These are phyloP conservation scores for Sandelia bainsii DNA, from an alignment of 2,797 vertebrate genomes.

Conservation along the genomic window DNA sequence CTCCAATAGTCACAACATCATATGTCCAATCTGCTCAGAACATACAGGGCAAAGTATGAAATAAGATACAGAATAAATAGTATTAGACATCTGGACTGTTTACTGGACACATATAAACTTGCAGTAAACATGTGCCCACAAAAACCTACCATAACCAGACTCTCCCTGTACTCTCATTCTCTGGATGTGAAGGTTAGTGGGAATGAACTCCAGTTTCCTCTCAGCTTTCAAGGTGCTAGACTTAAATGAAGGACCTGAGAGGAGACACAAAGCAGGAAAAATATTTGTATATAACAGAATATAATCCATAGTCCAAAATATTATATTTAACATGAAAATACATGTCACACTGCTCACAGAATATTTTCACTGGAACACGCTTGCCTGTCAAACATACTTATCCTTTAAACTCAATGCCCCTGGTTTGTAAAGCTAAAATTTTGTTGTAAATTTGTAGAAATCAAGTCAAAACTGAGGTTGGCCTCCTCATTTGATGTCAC, in stretches of 20 bases:
- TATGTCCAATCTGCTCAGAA: conserved; percentile 91
- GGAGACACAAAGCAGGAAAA: not conserved
- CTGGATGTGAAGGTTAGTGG: conserved; percentile 97
- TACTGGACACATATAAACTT: no score
- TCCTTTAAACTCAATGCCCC: no score
- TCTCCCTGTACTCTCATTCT: conserved; percentile 98
- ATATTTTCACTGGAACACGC: no score
- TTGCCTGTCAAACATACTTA: no score
- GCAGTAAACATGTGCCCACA: not conserved
- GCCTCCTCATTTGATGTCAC: no score
- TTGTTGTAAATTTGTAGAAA: no score
- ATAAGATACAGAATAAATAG: not conserved
- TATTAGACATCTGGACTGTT: not conserved
- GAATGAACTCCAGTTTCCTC: conserved; percentile 96
- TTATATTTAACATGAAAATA: no score
- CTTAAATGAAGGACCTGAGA: conserved; percentile 96
- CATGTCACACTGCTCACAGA: no score
- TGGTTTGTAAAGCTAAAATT: no score
- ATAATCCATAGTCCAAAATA: no score
- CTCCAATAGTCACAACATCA: conserved; percentile 96
- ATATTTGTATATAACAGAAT: not conserved
- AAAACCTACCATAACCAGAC: conserved; percentile 89
- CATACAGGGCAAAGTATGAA: not conserved
- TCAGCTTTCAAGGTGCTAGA: conserved; percentile 97
- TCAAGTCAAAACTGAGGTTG: no score